Percentiles rank a stretch among this genome's conserved stretches.
Conservation (phyloP, 2,113 vertebrate species). For the Ammodytes marinus region DNA sequence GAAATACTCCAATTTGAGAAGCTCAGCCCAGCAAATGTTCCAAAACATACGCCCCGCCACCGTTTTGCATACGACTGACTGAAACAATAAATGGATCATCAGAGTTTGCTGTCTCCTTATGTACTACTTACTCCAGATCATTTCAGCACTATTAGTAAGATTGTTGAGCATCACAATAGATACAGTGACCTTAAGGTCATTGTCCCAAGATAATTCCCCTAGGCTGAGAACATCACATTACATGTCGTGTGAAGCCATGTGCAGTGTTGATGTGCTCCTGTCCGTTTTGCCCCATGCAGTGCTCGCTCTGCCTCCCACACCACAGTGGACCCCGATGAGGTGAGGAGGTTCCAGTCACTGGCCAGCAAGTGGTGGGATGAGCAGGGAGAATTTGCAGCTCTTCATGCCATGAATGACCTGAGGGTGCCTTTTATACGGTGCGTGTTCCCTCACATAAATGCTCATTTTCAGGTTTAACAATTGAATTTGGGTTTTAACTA, state of each 20-base stretch:
- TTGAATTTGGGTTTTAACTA: too few relatives aligned
- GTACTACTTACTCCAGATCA: background rate
- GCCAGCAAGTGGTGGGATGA: constrained; percentile 96
- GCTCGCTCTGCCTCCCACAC: constrained; percentile 77
- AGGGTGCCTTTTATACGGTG: constrained; percentile 97
- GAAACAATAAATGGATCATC: background rate
- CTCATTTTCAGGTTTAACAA: too few relatives aligned
- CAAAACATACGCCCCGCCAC: background rate
- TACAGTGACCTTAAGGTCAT: background rate
- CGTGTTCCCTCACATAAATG: background rate
- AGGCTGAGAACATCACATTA: background rate
- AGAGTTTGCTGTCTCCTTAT: background rate
- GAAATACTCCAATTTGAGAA: background rate
- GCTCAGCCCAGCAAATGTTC: background rate
- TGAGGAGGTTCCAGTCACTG: constrained; percentile 91
- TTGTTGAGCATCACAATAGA: background rate
- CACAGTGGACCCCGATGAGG: constrained; percentile 90
- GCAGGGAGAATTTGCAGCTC: constrained; percentile 89
- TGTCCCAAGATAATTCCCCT: background rate
- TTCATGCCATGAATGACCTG: constrained; percentile 96
- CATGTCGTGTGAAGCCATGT: background rate
- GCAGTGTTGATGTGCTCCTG: background rate
- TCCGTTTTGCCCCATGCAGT: constrained; percentile 35
- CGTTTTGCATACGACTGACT: too few relatives aligned
- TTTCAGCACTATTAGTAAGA: background rate